A percentile compares a stretch with the other conserved stretches of the same genome.
These are phyloP conservation scores for Imbricaverruca yamaguchii DNA, from an alignment of 2,888 invertebrate species.

Conservation along the genomic window DNA sequence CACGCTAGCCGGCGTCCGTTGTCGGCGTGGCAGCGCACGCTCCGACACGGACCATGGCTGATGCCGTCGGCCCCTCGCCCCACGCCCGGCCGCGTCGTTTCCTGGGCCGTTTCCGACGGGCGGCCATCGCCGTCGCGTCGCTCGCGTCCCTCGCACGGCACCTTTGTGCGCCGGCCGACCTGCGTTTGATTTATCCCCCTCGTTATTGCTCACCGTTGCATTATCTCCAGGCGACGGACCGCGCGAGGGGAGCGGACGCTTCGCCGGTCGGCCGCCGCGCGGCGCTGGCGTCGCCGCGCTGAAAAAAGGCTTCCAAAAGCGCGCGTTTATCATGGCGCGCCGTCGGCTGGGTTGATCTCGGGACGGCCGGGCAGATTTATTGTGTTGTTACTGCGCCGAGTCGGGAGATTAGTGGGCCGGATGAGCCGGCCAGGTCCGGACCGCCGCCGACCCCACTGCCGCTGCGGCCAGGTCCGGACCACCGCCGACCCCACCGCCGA, in stretches of 20 bases:
- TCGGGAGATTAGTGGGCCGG: conserved; percentile 7
- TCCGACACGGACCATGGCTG: no score
- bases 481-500: no score
- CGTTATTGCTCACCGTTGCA: conserved; percentile 22
- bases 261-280: neutral
- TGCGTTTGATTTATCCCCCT: conserved; percentile 16
- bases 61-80: neutral
- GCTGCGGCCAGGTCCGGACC: no score
- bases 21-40: no score
- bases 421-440: neutral
- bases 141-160: neutral
- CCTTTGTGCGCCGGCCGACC: conserved; percentile 18
- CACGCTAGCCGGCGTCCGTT: no score
- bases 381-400: conserved; percentile 8
- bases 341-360: neutral
- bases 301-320: neutral
- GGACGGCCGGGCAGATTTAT: neutral
- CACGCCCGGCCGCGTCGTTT: neutral
- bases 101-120: conserved; percentile 13
- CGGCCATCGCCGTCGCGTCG: neutral
- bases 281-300: neutral
- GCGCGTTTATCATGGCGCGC: conserved; percentile 17
- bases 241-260: neutral
- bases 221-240: neutral
- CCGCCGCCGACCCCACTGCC: no score